These are phyloP conservation scores for Euphydryas editha DNA, from an alignment of 2,888 invertebrate species.

Conservation along the genomic window DNA sequence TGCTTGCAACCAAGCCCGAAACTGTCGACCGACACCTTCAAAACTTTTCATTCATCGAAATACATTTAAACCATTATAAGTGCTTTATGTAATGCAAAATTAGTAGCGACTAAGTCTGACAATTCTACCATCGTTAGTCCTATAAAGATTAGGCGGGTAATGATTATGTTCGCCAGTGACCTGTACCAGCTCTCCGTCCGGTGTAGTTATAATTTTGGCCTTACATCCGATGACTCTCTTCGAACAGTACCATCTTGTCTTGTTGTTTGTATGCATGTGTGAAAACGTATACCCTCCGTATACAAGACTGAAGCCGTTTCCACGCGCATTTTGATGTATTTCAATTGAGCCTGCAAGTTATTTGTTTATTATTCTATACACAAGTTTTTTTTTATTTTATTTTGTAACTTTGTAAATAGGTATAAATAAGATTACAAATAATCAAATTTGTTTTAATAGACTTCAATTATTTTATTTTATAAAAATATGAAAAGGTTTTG, in stretches of 20 bases:
- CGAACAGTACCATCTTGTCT: conserved; percentile 47
- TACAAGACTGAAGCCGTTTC: conserved; percentile 17
- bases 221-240: conserved; percentile 42
- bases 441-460: background rate
- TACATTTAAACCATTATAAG: too few relatives aligned
- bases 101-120: background rate
- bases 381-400: background rate
- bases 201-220: conserved; percentile 41
- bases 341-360: conserved; percentile 27
- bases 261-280: conserved; percentile 31
- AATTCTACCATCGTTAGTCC: conserved; percentile 3
- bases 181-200: conserved; percentile 29
- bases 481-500: too few relatives aligned
- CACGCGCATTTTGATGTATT: conserved; percentile 17
- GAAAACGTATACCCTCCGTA: conserved; percentile 25
- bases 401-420: too few relatives aligned
- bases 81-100: too few relatives aligned
- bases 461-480: too few relatives aligned
- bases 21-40: too few relatives aligned
- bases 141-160: conserved; percentile 34
- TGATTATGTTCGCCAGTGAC: conserved; percentile 41
- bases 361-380: background rate
- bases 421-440: background rate
- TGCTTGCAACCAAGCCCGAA: too few relatives aligned
- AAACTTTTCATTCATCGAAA: too few relatives aligned